Percentiles rank a stretch among this genome's conserved stretches.
phyloP scores from a whole-genome alignment of 2,797 vertebrate genomes.

The Picus viridis region DNA sequence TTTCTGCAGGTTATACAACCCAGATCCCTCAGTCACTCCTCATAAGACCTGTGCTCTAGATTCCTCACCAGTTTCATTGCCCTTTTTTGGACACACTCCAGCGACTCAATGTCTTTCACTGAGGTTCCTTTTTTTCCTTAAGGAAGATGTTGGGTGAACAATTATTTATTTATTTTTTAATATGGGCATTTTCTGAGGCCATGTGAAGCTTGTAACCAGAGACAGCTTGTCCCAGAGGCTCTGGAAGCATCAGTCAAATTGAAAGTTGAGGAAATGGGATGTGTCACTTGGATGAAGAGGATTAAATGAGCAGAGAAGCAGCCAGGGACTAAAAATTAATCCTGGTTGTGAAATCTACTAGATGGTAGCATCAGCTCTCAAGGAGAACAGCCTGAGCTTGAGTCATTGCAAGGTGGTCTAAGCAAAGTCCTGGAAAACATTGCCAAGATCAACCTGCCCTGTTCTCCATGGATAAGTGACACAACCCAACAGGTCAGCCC shows the following conservation, averaged over 20 bases:
- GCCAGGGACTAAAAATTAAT: neutral
- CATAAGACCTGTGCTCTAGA: no score
- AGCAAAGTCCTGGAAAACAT: neutral
- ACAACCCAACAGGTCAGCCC: neutral
- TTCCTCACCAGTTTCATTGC: no score
- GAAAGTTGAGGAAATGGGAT: neutral
- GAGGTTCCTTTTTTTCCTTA: neutral
- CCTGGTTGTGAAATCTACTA: neutral
- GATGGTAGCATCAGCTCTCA: neutral
- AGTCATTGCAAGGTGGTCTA: slow-evolving; percentile 10
- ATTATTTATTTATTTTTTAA: neutral
- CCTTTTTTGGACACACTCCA: no score
- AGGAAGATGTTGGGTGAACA: neutral
- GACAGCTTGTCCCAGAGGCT: neutral
- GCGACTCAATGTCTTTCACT: no score
- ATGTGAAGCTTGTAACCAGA: neutral
- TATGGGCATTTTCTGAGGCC: neutral
- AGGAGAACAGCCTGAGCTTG: neutral
- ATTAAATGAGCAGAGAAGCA: neutral
- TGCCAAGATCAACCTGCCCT: slow-evolving; percentile 14
- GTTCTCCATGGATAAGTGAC: neutral
- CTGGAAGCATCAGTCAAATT: neutral
- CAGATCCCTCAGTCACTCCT: no score
- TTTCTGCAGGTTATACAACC: no score
- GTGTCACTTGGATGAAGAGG: neutral